Conservation (phyloP, 2,113 vertebrate genomes). For the Tyto alba region DNA sequence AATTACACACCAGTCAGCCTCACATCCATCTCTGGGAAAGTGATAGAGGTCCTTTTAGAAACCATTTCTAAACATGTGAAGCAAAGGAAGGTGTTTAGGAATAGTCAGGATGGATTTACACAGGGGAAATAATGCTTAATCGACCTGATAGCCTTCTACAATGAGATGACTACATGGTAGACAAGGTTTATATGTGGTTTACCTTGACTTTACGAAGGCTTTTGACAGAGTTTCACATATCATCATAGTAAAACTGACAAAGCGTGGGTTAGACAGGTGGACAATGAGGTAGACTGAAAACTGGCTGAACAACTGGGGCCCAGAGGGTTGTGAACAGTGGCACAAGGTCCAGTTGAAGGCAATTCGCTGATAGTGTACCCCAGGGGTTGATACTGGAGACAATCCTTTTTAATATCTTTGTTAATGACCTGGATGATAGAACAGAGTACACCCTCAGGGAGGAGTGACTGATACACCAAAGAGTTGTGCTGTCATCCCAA, state of each 20-base stretch:
- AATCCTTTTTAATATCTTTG: background rate
- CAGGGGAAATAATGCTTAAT: background rate
- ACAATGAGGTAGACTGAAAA: background rate
- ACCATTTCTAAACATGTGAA: background rate
- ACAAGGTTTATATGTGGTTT: background rate
- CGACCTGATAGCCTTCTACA: background rate
- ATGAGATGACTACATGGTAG: background rate
- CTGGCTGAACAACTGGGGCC: background rate
- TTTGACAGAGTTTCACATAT: background rate
- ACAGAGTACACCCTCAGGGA: background rate
- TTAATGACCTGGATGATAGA: background rate
- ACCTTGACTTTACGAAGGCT: background rate
- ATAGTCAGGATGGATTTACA: background rate
- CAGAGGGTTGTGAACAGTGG: background rate
- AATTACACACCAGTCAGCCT: background rate
- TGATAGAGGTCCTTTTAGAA: background rate
- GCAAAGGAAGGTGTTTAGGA: background rate
- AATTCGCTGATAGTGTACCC: background rate
- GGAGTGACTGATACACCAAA: background rate
- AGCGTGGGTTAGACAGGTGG: background rate
- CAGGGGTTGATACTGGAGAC: background rate
- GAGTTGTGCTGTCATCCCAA: background rate
- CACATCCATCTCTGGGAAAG: background rate
- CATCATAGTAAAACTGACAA: background rate
- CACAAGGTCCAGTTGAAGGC: background rate